Percentiles rank a stretch among this genome's conserved stretches.
phyloP scores from a whole-genome alignment of 2,888 invertebrate genomes.

The Tubulanus polymorphus region DNA sequence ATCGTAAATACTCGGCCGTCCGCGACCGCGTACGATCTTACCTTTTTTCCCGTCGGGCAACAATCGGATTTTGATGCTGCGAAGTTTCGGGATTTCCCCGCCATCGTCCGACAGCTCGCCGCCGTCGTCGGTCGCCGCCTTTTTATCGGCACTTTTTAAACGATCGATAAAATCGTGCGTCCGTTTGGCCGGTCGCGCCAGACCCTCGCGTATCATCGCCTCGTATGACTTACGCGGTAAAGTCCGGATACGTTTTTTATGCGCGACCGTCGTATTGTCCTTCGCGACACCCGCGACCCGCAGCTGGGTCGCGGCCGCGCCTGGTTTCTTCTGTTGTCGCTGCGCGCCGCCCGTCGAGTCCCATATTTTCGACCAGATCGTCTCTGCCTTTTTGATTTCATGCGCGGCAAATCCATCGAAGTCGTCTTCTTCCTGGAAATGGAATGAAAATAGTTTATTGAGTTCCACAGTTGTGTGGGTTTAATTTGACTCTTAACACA shows the following conservation, averaged over 20 bases:
- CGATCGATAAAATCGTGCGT: neutral
- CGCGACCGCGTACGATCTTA: slow-evolving; percentile 19
- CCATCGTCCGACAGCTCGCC: neutral
- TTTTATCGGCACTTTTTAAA: neutral
- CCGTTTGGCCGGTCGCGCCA: slow-evolving; percentile 20
- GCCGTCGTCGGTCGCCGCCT: neutral
- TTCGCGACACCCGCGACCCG: neutral
- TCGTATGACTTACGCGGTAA: slow-evolving; percentile 24
- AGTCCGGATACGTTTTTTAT: slow-evolving; percentile 13
- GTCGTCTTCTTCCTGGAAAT: slow-evolving; percentile 47
- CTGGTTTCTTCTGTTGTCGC: too few species aligned
- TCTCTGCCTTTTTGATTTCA: slow-evolving; percentile 26
- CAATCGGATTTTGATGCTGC: slow-evolving; percentile 19
- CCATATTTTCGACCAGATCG: slow-evolving; percentile 6
- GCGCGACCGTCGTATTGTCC: neutral
- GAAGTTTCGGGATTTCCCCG: slow-evolving; percentile 11
- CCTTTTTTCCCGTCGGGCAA: slow-evolving; percentile 14
- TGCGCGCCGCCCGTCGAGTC: neutral
- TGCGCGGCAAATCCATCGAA: slow-evolving; percentile 39
- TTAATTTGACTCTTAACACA: too few species aligned
- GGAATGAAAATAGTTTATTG: too few species aligned
- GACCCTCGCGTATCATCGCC: slow-evolving; percentile 21
- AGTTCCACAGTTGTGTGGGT: too few species aligned
- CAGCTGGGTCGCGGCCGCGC: neutral
- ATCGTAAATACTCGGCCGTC: slow-evolving; percentile 13